phyloP scores from a whole-genome alignment of 2,113 vertebrate species.

The Raphicerus campestris region DNA sequence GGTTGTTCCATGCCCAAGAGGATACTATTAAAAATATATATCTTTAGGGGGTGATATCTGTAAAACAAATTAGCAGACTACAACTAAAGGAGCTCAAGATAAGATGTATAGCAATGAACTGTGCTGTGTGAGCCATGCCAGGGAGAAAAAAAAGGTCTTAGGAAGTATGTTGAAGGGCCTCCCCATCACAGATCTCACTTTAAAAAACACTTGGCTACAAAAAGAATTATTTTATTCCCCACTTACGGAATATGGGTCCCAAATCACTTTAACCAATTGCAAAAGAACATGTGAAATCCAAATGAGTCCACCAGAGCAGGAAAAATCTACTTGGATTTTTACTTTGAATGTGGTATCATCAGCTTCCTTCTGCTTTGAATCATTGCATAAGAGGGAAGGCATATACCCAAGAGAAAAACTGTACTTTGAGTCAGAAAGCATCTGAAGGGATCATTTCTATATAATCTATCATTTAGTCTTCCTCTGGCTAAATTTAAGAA shows the following conservation, averaged over 20 bases:
- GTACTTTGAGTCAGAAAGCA: constrained; percentile 29
- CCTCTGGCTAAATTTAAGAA: constrained; percentile 60
- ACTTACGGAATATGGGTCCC: background rate
- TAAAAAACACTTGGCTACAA: background rate
- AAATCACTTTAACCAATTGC: background rate
- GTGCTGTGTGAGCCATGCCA: background rate
- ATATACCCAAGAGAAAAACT: constrained; percentile 21
- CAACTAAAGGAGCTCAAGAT: background rate
- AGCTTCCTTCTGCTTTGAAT: constrained; percentile 30
- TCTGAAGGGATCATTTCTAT: constrained; percentile 15
- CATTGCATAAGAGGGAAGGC: background rate
- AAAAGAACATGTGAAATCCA: background rate
- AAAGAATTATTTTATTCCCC: background rate
- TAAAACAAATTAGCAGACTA: background rate
- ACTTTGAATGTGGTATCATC: background rate
- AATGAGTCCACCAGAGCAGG: background rate
- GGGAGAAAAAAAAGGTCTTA: background rate
- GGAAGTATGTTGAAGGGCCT: background rate
- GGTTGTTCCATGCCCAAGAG: background rate
- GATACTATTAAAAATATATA: background rate
- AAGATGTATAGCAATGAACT: background rate
- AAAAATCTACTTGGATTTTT: constrained; percentile 33
- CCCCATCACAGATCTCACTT: background rate
- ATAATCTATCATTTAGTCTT: constrained; percentile 48
- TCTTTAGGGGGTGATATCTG: background rate